Percentiles rank a stretch among this genome's conserved stretches.
Evolutionary conservation across 2,888 invertebrate genomes (phyloP).

Genomic region (Xanthorhoe designata): DNA sequence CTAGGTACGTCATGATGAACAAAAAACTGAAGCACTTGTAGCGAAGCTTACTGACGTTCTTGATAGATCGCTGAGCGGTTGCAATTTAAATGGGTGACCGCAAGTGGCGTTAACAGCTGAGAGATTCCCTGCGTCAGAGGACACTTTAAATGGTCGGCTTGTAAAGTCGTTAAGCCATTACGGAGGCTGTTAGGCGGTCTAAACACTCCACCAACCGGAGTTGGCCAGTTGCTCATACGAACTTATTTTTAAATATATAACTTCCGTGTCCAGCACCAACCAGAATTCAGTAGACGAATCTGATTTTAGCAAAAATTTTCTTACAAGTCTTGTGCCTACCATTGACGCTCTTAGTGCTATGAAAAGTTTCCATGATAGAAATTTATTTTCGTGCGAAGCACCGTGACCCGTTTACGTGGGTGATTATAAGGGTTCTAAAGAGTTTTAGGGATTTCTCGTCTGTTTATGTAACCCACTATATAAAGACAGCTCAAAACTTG

Average conservation of each 20-base stretch:
- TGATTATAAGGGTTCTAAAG: slow-evolving; percentile 2
- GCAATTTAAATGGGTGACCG: too few relatives aligned
- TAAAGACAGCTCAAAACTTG: neutral
- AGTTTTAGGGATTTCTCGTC: neutral
- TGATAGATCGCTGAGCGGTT: too few relatives aligned
- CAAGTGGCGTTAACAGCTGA: too few relatives aligned
- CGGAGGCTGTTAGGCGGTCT: too few relatives aligned
- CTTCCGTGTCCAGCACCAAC: neutral
- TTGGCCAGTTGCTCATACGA: too few relatives aligned
- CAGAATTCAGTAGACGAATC: neutral
- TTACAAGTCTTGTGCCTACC: neutral
- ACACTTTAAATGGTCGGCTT: too few relatives aligned
- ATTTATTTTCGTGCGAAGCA: slow-evolving; percentile 1
- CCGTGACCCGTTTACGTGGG: slow-evolving; percentile 10
- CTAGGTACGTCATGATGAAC: slow-evolving; percentile 59
- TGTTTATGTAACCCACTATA: neutral
- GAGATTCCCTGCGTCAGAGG: too few relatives aligned
- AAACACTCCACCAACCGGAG: too few relatives aligned
- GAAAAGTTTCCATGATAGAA: neutral
- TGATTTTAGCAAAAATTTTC: neutral
- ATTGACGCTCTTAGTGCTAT: neutral
- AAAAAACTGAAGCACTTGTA: too few relatives aligned
- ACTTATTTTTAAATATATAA: too few relatives aligned
- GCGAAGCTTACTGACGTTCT: neutral
- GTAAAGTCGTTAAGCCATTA: too few relatives aligned